Percentiles rank a stretch among this genome's conserved stretches.
These are phyloP conservation scores for Forbesichthys agassizii DNA, from an alignment of 2,113 vertebrate species.

Conservation along the genomic window DNA sequence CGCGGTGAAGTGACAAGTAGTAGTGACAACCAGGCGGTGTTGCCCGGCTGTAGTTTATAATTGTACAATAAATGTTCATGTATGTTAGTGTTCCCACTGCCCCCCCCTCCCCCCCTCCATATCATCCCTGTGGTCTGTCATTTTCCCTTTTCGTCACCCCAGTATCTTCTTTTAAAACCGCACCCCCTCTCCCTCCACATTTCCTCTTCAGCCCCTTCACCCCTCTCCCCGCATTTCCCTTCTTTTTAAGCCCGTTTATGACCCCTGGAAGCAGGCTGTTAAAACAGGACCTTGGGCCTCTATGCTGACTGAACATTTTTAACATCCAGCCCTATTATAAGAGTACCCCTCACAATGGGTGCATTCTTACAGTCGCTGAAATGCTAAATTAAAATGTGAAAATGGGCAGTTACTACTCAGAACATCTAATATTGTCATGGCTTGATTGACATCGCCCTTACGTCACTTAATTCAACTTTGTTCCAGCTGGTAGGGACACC, in stretches of 20 bases:
- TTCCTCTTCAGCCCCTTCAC: neutral
- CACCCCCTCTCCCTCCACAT: neutral
- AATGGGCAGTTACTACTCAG: too few species aligned
- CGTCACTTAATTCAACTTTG: too few species aligned
- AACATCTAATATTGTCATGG: too few species aligned
- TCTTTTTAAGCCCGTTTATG: slow-evolving; percentile 34
- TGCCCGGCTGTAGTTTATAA: too few species aligned
- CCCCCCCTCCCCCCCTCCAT: slow-evolving; percentile 8
- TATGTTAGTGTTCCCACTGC: too few species aligned
- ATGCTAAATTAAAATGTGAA: neutral
- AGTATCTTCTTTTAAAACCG: neutral
- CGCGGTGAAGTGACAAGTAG: too few species aligned
- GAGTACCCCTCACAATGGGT: neutral
- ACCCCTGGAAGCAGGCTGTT: slow-evolving; percentile 8
- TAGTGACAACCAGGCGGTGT: too few species aligned
- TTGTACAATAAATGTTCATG: too few species aligned
- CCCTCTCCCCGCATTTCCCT: slow-evolving; percentile 29
- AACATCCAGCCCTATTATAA: neutral
- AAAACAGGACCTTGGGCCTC: slow-evolving; percentile 14
- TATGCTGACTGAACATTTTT: neutral
- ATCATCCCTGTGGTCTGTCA: slow-evolving; percentile 1
- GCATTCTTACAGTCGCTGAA: slow-evolving; percentile 1
- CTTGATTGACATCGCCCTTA: too few species aligned
- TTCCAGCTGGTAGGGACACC: too few species aligned
- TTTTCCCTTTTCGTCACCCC: neutral